These are phyloP conservation scores for Myiotriccus ornatus DNA, from an alignment of 2,797 vertebrate species.

Conservation along the genomic window DNA sequence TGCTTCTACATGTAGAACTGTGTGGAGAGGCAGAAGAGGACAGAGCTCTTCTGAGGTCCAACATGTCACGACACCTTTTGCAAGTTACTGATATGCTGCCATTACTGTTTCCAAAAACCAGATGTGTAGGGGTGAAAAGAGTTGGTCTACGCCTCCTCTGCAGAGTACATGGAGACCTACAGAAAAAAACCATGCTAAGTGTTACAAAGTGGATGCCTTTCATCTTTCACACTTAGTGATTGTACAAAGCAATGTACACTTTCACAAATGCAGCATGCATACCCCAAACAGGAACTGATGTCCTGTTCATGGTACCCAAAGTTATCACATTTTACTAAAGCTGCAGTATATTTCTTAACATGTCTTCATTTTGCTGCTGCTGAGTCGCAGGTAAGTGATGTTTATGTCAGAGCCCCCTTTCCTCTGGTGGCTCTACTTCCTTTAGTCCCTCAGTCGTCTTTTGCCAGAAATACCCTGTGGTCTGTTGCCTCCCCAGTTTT, in stretches of 20 bases:
- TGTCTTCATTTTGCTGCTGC: not conserved
- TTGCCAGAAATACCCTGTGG: not conserved
- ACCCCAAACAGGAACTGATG: not conserved
- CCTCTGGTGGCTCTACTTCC: not conserved
- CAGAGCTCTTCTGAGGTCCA: not conserved
- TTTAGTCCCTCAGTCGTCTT: not conserved
- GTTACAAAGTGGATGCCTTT: not conserved
- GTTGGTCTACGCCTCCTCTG: not conserved
- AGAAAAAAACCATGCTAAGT: not conserved
- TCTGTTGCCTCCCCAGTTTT: not conserved
- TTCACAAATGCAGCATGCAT: not conserved
- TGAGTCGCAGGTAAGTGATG: not conserved
- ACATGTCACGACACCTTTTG: not conserved
- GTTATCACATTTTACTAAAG: not conserved
- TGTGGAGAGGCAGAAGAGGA: not conserved
- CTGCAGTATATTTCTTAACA: not conserved
- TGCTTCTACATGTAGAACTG: not conserved
- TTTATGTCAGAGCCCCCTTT: not conserved
- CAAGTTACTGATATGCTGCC: accelerated
- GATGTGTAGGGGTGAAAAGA: not conserved
- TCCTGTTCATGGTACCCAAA: not conserved
- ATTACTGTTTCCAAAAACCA: not conserved
- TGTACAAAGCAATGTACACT: not conserved
- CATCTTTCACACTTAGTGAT: not conserved
- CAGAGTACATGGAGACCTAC: not conserved